Percentiles rank a stretch among this genome's conserved stretches.
Evolutionary conservation across 2,888 invertebrate species (phyloP).

Genomic region (Syritta pipiens): DNA sequence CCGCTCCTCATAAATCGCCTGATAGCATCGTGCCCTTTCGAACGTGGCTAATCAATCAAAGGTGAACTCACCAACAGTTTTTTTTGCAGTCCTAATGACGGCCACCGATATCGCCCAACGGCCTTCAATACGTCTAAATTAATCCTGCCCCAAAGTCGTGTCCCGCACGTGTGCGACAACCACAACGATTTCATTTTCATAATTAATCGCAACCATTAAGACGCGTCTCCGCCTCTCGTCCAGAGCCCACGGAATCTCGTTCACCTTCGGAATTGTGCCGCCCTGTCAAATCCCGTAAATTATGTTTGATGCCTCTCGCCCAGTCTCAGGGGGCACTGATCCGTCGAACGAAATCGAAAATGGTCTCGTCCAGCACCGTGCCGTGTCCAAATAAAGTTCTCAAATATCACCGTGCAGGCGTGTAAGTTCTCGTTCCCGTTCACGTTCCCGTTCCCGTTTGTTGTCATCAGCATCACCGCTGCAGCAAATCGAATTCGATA

Average conservation of each 20-base stretch:
- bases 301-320: slow-evolving; percentile 34
- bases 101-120: no score
- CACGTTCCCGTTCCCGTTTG: slow-evolving; percentile 4
- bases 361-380: slow-evolving; percentile 14
- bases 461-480: slow-evolving; percentile 37
- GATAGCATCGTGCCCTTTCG: no score
- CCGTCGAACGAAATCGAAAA: slow-evolving; percentile 65
- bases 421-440: not conserved
- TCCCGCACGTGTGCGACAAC: slow-evolving; percentile 46
- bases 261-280: slow-evolving; percentile 58
- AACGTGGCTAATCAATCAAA: no score
- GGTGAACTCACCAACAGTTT: no score
- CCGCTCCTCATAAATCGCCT: no score
- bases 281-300: slow-evolving; percentile 57
- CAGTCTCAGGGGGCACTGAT: slow-evolving; percentile 7
- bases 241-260: slow-evolving; percentile 23
- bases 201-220: slow-evolving; percentile 66
- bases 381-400: slow-evolving; percentile 58
- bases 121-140: no score
- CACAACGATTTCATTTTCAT: slow-evolving; percentile 63
- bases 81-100: no score
- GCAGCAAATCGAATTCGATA: slow-evolving; percentile 50
- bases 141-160: not conserved
- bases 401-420: slow-evolving; percentile 32
- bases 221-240: slow-evolving; percentile 9